A percentile compares a stretch with the other conserved stretches of the same genome.
Evolutionary conservation across 2,797 vertebrate species (phyloP).

Genomic region (Bovichtus diacanthus): DNA sequence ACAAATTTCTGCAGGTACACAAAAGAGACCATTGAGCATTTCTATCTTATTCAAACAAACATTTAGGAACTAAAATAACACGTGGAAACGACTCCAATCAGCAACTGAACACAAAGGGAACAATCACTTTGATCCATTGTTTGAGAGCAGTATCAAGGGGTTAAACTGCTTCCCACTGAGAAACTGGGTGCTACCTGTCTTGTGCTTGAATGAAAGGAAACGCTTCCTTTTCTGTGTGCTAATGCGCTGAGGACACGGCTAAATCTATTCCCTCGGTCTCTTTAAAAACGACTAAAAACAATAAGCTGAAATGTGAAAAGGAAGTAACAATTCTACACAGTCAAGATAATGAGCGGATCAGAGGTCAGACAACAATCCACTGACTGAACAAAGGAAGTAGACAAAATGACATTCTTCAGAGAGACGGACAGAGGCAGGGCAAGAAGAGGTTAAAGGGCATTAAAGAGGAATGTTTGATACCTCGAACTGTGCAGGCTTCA

Average conservation of each 20-base stretch:
- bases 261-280: background rate
- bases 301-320: slow-evolving; percentile 47
- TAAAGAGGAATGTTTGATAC: slow-evolving; percentile 67
- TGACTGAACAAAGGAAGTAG: slow-evolving; percentile 12
- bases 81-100: background rate
- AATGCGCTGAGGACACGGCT: background rate
- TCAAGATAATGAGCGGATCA: slow-evolving; percentile 23
- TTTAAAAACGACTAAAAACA: slow-evolving; percentile 15
- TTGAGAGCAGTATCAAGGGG: slow-evolving; percentile 8
- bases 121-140: slow-evolving; percentile 27
- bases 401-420: slow-evolving; percentile 6
- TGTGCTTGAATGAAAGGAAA: slow-evolving; percentile 52
- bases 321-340: slow-evolving; percentile 32
- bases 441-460: slow-evolving; percentile 1
- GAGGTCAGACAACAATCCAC: slow-evolving; percentile 35
- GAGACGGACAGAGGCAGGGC: background rate
- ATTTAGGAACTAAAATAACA: background rate
- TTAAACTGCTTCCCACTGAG: slow-evolving; percentile 25
- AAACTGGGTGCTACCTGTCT: slow-evolving; percentile 44
- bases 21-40: too few species aligned
- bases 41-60: background rate
- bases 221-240: slow-evolving; percentile 35
- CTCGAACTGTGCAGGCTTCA: slow-evolving; percentile 82
- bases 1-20: too few species aligned
- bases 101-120: background rate